These are phyloP conservation scores for Acrobasis consociella DNA, from an alignment of 2,888 invertebrate species.

Conservation along the genomic window DNA sequence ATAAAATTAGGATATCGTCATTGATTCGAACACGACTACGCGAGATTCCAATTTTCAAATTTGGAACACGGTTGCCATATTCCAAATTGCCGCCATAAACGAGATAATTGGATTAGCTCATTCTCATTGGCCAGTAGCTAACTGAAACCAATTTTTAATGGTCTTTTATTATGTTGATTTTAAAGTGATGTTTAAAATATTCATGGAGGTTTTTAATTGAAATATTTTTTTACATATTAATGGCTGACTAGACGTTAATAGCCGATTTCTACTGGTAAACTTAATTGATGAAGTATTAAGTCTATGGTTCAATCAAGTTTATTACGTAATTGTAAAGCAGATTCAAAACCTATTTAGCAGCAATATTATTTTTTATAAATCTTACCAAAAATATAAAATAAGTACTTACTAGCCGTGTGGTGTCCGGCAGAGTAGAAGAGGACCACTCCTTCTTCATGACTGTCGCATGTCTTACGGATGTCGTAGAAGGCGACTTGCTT, in stretches of 20 bases:
- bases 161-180: constrained; percentile 36
- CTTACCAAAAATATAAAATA: no score
- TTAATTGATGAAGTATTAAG: constrained; percentile 16
- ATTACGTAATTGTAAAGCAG: constrained; percentile 10
- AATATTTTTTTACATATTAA: constrained; percentile 25
- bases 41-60: constrained; percentile 67
- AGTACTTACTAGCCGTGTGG: no score
- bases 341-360: no score
- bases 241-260: constrained; percentile 15
- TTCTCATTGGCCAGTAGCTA: constrained; percentile 75
- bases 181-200: constrained; percentile 31
- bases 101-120: constrained; percentile 74
- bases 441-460: no score
- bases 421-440: no score
- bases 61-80: constrained; percentile 68
- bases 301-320: not conserved
- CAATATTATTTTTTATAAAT: no score
- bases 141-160: constrained; percentile 68
- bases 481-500: no score
- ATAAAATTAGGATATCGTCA: constrained; percentile 73
- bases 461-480: no score
- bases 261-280: constrained; percentile 5
- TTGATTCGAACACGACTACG: constrained; percentile 55
- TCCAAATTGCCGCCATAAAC: constrained; percentile 74
- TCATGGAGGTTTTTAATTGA: constrained; percentile 32